Conservation (phyloP, 2,888 invertebrate genomes). For the Ormyrus nitidulus region DNA sequence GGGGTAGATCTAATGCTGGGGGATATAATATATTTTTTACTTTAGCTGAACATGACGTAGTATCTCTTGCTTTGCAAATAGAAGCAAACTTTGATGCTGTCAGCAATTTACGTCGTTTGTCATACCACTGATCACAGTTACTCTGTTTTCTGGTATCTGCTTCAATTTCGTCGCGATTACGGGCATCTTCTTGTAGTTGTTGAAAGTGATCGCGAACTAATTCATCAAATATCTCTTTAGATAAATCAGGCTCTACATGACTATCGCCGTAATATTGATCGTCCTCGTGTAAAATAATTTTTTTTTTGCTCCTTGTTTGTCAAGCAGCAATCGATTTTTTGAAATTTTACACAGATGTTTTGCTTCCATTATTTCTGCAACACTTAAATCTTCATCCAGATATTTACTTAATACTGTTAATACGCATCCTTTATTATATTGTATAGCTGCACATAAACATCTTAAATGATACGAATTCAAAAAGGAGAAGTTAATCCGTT, state of each 20-base stretch:
- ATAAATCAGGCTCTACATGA: constrained; percentile 29
- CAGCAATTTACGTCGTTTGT: constrained; percentile 38
- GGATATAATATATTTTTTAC: constrained; percentile 56
- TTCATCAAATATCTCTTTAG: constrained; percentile 14
- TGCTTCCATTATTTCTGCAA: too few species aligned
- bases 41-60: constrained; percentile 42
- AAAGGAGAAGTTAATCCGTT: too few species aligned
- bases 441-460: too few species aligned
- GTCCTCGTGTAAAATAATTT: background rate
- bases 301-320: constrained; percentile 6
- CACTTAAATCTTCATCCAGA: too few species aligned
- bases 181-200: constrained; percentile 27
- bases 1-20: constrained; percentile 10
- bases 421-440: too few species aligned
- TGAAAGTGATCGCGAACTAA: constrained; percentile 30
- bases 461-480: too few species aligned
- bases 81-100: constrained; percentile 55
- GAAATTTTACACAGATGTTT: background rate
- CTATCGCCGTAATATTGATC: constrained; percentile 40
- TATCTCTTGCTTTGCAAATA: constrained; percentile 46
- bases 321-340: background rate
- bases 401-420: too few species aligned
- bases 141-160: constrained; percentile 49
- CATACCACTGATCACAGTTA: constrained; percentile 46
- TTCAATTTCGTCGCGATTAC: constrained; percentile 45